Percentiles rank a stretch among this genome's conserved stretches.
phyloP scores from a whole-genome alignment of 2,797 vertebrate genomes.

The Falco novaeseelandiae region DNA sequence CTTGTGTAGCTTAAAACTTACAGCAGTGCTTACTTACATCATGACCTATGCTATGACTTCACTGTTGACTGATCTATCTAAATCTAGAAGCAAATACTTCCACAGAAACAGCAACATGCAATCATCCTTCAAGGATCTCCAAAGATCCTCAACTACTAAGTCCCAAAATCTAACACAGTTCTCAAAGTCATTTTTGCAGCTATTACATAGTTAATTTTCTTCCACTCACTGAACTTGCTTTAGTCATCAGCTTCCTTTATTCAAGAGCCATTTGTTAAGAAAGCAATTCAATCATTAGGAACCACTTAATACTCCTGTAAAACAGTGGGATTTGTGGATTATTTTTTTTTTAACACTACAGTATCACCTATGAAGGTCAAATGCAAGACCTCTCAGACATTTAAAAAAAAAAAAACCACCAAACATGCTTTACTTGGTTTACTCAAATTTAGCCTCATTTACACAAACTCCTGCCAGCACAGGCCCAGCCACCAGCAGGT shows the following conservation, averaged over 20 bases:
- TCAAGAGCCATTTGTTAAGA: background rate
- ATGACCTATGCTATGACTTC: background rate
- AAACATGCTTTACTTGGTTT: fast-evolving
- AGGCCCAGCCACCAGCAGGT: background rate
- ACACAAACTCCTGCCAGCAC: background rate
- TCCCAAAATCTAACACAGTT: background rate
- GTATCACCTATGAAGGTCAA: background rate
- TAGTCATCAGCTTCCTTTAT: background rate
- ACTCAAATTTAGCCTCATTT: background rate
- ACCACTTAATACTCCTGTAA: background rate
- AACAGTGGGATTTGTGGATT: background rate
- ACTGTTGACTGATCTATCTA: background rate
- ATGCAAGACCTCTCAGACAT: background rate
- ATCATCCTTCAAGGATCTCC: background rate
- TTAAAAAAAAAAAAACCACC: background rate
- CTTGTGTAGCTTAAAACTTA: background rate
- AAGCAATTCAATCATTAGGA: background rate
- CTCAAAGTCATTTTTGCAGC: background rate
- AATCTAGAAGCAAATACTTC: background rate
- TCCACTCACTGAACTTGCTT: background rate
- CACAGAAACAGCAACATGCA: background rate
- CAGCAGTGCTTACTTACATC: background rate
- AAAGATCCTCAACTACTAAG: background rate
- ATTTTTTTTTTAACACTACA: background rate
- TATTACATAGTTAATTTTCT: background rate